Percentiles rank a stretch among this genome's conserved stretches.
These are phyloP conservation scores for Diadegma fenestrale DNA, from an alignment of 2,888 invertebrate species.

Conservation along the genomic window DNA sequence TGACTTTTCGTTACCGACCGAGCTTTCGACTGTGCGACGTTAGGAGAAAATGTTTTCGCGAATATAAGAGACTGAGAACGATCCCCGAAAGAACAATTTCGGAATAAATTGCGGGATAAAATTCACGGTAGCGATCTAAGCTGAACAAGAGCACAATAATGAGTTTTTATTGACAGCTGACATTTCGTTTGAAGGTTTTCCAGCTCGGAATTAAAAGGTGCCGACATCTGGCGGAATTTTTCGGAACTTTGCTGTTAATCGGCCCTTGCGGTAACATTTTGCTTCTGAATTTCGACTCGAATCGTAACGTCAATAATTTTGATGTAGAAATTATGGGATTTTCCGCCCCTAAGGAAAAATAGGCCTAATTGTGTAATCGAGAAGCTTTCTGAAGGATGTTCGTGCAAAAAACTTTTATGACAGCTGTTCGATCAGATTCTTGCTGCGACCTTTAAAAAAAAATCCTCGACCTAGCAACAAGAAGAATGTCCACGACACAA, in stretches of 20 bases:
- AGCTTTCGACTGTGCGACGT: not conserved
- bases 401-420: too few relatives aligned
- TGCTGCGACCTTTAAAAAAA: not conserved
- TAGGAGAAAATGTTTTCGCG: too few relatives aligned
- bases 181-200: not conserved
- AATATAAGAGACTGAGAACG: too few relatives aligned
- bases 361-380: not conserved
- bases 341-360: not conserved
- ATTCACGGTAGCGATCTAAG: not conserved
- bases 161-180: not conserved
- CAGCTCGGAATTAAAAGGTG: not conserved
- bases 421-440: not conserved
- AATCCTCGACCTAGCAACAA: not conserved
- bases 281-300: too few relatives aligned
- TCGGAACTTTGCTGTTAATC: too few relatives aligned
- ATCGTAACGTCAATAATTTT: not conserved
- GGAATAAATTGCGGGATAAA: too few relatives aligned
- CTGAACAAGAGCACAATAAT: not conserved
- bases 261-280: too few relatives aligned
- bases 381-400: not conserved
- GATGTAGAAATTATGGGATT: not conserved
- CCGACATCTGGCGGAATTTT: not conserved
- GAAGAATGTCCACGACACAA: not conserved
- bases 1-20: not conserved
- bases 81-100: too few relatives aligned